Base-by-base conservation (phyloP, 2,888 invertebrate species). In the Hedya salicella region DNA sequence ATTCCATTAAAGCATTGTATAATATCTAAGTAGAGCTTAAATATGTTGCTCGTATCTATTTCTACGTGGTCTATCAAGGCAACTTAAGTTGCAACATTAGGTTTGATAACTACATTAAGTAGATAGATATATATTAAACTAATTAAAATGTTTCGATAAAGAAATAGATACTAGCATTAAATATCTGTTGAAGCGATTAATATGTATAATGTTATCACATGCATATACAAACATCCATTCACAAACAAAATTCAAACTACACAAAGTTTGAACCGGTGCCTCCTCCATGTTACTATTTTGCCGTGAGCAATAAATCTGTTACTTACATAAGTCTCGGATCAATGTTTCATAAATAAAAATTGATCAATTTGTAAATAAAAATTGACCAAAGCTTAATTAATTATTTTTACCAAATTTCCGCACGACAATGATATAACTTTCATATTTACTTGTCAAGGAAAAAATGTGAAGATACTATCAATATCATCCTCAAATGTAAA, bases 1-100 rank as follows among this genome's bases (percentile, higher is more conserved):
- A 78, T 73, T 69, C 25, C 14, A 69, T 78, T 85, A 85, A 85
- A 86, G 86, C 87, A 78, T 48, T 48, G 42, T 49, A 61, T 49
- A 49, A 66, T 42, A 61, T 39, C 66, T 61, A 54, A 61, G 25
- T 49, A 48, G 5, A 63, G 52, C 48, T n/a, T n/a, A 39, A 48
- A 54, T 54, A 62, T 54, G 11, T 44, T 46, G 30, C 36, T 11
- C 3, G 62, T 44, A 62, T 48, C 53, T 56, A 63, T 56, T 62
- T 48, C 17, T 25, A 16, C 2, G 17, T 36, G 36, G 9, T 11
- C 9, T 9, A 36, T 25, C 0, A 25, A 25, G 6, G 6, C 4
- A 6, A 25, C 6, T 25, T 25, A 25, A 25, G 4, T 25, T 25
- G 6, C 6, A 4, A 25, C 25, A 25, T n/a, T n/a, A n/a, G n/a